Evolutionary conservation across 2,797 vertebrate genomes (phyloP), one percentile per base, ranked within the genome.

Genomic region (Hypotaenidia okinawae): DNA sequence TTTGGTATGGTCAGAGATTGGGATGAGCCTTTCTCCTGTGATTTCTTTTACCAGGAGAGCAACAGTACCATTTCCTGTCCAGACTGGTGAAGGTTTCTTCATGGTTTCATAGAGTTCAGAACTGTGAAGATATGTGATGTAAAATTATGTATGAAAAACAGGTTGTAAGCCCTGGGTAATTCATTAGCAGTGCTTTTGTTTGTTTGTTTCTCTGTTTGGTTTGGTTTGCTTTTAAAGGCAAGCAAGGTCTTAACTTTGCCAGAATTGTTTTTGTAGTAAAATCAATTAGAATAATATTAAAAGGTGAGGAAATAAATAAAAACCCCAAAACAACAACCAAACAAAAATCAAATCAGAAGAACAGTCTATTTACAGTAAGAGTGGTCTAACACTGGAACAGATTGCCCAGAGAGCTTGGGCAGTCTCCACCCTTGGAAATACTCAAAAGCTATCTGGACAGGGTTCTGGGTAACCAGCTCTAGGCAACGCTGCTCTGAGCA

Each of bases 331-430:
- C 22, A 47, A 18, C 43, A 23, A 49, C 47, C 47, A 49, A 49
- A 49, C 47, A 49, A 5, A 1, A 24, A 37, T 35, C 1, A 35
- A 1, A 54, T 54, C 1, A 7, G 7, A 75, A 10, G 5, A 55
- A 66, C 69, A 25, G 2, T 73, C 27, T 25, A 8, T 81, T 86
- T 90, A 63, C 18, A 47, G 2, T 57, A 74, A 63, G 7, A 70
- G 22, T 61, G 7, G 6, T 39, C 23, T 72, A 52, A 90, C 12
- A 41, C 17, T 66, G 25, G 45, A 82, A 59, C 3, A 54, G n/a
- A 32, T 47, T 39, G 7, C 13, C 9, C 22, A 84, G 35, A 7
- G 41, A 61, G 12, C 8, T 23, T 58, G 19, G 27, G 11, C 57
- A 55, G 28, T 86, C 49, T 70, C 57, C 28, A 54, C 5, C 17